phyloP scores from a whole-genome alignment of 2,797 vertebrate species.

The Phoxinus dragarum region DNA sequence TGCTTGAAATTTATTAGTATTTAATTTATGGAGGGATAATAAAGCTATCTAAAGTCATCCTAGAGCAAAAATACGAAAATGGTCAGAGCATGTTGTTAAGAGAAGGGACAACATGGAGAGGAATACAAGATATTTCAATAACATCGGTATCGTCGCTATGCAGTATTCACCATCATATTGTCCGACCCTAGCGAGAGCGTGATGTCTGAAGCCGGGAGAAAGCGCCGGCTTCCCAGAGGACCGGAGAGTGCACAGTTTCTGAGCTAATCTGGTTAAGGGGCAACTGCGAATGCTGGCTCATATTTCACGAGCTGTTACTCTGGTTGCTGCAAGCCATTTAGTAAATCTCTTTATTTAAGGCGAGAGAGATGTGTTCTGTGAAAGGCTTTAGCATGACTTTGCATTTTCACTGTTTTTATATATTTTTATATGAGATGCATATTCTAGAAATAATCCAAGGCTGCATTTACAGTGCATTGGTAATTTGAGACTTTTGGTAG shows the following conservation, averaged over 20 bases:
- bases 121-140: neutral
- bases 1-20: neutral
- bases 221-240: slow-evolving; percentile 20
- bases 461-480: neutral
- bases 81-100: neutral
- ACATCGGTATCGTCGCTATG: neutral
- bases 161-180: neutral
- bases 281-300: neutral
- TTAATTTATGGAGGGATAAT: neutral
- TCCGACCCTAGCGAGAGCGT: neutral
- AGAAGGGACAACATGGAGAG: neutral
- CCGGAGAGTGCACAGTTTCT: slow-evolving; percentile 6
- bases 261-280: slow-evolving; percentile 23
- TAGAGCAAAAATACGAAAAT: neutral
- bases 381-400: neutral
- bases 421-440: neutral
- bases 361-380: neutral
- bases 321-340: slow-evolving; percentile 18
- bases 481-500: neutral
- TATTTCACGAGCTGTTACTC: slow-evolving; percentile 26
- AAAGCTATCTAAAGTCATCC: neutral
- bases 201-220: neutral
- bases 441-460: neutral
- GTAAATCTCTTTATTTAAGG: slow-evolving; percentile 30
- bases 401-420: no score